Base-by-base conservation (phyloP, 2,888 invertebrate genomes). In the Caradrina clavipalpis region DNA sequence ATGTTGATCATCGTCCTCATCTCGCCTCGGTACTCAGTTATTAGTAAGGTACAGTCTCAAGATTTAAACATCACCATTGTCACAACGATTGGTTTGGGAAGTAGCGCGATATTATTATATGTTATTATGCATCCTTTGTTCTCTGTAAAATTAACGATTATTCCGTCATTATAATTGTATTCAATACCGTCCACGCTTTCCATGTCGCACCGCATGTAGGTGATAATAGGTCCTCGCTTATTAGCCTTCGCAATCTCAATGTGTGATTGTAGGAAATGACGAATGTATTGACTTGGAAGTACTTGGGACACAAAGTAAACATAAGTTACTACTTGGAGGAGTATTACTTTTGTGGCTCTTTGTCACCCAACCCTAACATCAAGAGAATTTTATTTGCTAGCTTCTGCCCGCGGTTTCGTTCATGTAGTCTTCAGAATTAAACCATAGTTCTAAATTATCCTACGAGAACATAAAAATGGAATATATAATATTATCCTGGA, bases 131-230 rank as follows among this genome's bases (percentile, higher is more conserved):
- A 71, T 78, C 74, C 82, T 85, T 88, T 88, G 88, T 87, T 87
- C 81, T 79, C 70, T 39, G 69, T 64, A 67, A 80, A 82, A 79
- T 81, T 83, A 79, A 78, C 78, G 78, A 85, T 87, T 80, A 81
- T 66, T 54, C 66, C 63, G 62, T 78, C 80, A 83, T 81, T 82
- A 82, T 73, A 63, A 86, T 86, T 87, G 81, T 85, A 81, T 85
- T 84, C 79, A 86, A 84, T 80, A 79, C 75, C 80, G 74, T 81
- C 83, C 78, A 84, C 85, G 79, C 65, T 81, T 61, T 73, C 54
- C 62, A 56, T 75, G 64, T 54, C 45, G 2, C 39, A 45, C 17
- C 49, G 45, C 10, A 50, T 58, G 76, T 69, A 58, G 64, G 71
- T 69, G 58, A 62, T 47, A 45, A 45, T 45, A 45, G 15, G 49